These are phyloP conservation scores for Semicossyphus pulcher DNA, from an alignment of 2,113 vertebrate genomes.

Conservation along the genomic window DNA sequence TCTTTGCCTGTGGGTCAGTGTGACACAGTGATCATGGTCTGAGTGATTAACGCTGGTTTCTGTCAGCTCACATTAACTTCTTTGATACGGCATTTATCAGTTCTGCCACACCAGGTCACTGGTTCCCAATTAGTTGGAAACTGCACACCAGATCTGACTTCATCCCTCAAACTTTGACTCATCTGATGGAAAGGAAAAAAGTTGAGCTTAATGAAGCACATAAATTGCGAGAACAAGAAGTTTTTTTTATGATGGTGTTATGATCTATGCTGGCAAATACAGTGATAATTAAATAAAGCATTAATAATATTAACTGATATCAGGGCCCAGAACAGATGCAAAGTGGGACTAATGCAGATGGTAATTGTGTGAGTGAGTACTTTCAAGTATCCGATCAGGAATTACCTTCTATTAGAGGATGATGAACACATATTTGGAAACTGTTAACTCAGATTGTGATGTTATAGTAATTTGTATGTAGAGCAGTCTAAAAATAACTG, in stretches of 20 bases:
- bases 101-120: conserved; percentile 55
- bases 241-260: background rate
- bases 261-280: conserved; percentile 2
- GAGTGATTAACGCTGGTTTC: conserved; percentile 68
- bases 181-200: conserved; percentile 13
- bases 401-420: background rate
- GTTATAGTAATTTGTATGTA: too few species aligned
- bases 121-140: conserved; percentile 65
- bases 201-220: conserved; percentile 44
- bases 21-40: conserved; percentile 60
- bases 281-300: background rate
- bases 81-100: conserved; percentile 53
- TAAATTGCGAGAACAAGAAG: conserved; percentile 6
- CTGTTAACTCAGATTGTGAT: background rate
- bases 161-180: conserved; percentile 26
- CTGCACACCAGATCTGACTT: conserved; percentile 35
- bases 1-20: conserved; percentile 49
- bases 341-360: background rate
- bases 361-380: background rate
- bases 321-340: background rate
- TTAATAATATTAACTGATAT: conserved; percentile 4
- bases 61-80: conserved; percentile 70
- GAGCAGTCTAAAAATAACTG: too few species aligned
- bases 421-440: background rate
- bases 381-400: background rate